A percentile compares a stretch with the other conserved stretches of the same genome.
Conservation (phyloP, 2,888 invertebrate genomes). For the Aporophyla lueneburgensis region DNA sequence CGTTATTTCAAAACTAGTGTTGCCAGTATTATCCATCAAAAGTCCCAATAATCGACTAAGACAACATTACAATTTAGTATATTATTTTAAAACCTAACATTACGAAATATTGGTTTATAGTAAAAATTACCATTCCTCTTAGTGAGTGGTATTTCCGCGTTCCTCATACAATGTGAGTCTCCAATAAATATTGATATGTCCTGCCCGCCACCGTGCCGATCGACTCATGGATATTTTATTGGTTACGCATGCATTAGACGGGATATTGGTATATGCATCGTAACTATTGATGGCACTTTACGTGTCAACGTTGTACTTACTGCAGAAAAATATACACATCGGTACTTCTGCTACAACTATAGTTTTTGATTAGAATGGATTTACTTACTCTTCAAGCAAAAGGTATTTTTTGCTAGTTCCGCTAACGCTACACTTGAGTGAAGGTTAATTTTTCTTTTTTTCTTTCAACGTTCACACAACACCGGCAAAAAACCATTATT, state of each 20-base stretch:
- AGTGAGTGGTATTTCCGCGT: constrained; percentile 33
- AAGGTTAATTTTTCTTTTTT: not conserved
- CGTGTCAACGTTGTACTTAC: not conserved
- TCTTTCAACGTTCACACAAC: not conserved
- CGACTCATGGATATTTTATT: constrained; percentile 57
- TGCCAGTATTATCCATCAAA: too few relatives aligned
- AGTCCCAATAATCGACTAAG: too few relatives aligned
- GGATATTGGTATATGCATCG: constrained; percentile 23
- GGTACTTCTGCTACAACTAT: too few relatives aligned
- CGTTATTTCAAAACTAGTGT: too few relatives aligned
- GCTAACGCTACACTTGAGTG: too few relatives aligned
- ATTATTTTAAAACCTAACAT: too few relatives aligned
- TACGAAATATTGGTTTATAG: not conserved
- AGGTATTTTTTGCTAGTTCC: not conserved
- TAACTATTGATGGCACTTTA: constrained; percentile 3
- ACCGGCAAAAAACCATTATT: not conserved
- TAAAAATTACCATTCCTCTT: not conserved
- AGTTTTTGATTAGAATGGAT: too few relatives aligned
- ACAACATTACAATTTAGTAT: too few relatives aligned
- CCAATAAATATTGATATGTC: constrained; percentile 60
- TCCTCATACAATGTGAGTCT: not conserved
- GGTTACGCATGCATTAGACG: constrained; percentile 31
- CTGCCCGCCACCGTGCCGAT: constrained; percentile 34
- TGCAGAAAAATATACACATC: not conserved
- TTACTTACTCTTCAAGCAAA: not conserved